Percentiles rank a stretch among this genome's conserved stretches.
phyloP scores from a whole-genome alignment of 2,113 vertebrate species.

The Ameiurus melas region DNA sequence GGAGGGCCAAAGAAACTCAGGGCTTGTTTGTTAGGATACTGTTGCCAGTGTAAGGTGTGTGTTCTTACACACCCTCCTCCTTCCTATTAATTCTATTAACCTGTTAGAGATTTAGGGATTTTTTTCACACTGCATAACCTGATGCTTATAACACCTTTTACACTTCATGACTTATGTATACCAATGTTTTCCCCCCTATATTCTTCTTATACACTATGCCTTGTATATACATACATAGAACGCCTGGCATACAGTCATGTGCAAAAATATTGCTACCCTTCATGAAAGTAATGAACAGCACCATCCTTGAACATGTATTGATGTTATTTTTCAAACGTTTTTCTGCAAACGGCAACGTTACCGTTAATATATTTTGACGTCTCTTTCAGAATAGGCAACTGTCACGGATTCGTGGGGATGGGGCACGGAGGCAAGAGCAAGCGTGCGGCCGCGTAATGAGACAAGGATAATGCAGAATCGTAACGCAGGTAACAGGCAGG shows the following conservation, averaged over 20 bases:
- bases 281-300: background rate
- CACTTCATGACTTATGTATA: background rate
- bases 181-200: background rate
- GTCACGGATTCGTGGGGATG: too few species aligned
- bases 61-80: background rate
- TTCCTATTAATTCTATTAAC: background rate
- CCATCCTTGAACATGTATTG: background rate
- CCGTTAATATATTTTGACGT: background rate
- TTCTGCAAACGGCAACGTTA: background rate
- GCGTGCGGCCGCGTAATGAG: too few species aligned
- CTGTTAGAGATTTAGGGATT: background rate
- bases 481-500: too few species aligned
- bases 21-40: constrained; percentile 16
- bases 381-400: background rate
- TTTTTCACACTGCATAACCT: background rate
- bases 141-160: background rate
- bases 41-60: background rate
- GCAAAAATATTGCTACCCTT: background rate
- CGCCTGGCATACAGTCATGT: background rate
- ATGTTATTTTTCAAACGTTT: background rate
- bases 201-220: background rate
- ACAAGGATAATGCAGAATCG: too few species aligned
- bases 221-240: background rate
- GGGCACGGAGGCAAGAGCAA: too few species aligned
- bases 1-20: background rate